Evolutionary conservation across 1,140 invertebrate genomes (phyloP), one percentile per base, ranked within the genome.

Genomic region (Himalopsyche phryganea): DNA sequence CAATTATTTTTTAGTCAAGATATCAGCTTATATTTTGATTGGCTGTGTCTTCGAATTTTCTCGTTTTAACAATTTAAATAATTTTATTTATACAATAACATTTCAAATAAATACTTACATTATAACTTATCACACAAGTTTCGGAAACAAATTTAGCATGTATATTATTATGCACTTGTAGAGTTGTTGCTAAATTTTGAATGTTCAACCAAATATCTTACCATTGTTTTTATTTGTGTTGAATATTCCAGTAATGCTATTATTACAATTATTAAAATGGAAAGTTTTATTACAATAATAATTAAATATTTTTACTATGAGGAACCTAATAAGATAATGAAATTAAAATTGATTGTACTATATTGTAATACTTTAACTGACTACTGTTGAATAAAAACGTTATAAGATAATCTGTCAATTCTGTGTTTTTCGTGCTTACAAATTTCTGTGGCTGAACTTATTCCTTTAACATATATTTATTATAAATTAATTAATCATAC

Each of bases 61-160:
- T 13, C 17, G 40, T 14, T 14, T 14, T 41, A 14, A 41, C 13
- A 41, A 41, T 41, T 13, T 41, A 18, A 11, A 18, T 41, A 41
- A 14, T 41, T 14, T 41, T 41, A 14, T 41, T 41, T 41, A 41
- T 41, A 5, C 13, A 41, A 41, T 41, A 41, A 41, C 40, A 41
- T 4, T 41, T 5, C 17, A 41, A 14, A 11, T 5, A 41, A 41
- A 41, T 41, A 41, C 6, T 5, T 13, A 18, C 23, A 28, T 28
- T 28, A 5, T 28, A 28, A 6, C 17, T 13, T 41, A 41, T 41
- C 17, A 14, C 40, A 41, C 23, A 28, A 28, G 3, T 28, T 28
- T 28, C 9, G 23, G 23, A 28, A 28, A 28, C 3, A 28, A 28
- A 28, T 28, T 28, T 28, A 28, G 23, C 3, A 3, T 28, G 9